Percentiles rank a stretch among this genome's conserved stretches.
These are phyloP conservation scores for Sebastes umbrosus DNA, from an alignment of 2,797 vertebrate genomes.

Conservation along the genomic window DNA sequence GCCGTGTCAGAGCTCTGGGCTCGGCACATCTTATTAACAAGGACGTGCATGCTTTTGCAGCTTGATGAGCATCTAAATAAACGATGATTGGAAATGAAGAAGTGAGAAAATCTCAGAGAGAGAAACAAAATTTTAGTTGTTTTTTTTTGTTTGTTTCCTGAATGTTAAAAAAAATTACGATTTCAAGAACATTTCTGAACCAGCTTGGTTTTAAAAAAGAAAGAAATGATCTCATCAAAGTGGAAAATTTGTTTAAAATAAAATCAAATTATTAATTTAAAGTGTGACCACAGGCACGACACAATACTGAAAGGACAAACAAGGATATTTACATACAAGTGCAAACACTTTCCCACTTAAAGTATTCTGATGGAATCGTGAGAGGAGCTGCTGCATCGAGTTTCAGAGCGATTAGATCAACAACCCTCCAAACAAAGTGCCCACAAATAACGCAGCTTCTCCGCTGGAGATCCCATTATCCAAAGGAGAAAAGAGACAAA, in stretches of 20 bases:
- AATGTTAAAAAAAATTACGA: neutral
- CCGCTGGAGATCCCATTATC: constrained; percentile 12
- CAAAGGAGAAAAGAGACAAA: constrained; percentile 8
- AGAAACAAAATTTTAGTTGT: rapidly evolving
- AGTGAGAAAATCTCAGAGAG: neutral
- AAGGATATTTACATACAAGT: neutral
- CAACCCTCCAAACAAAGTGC: constrained; percentile 31
- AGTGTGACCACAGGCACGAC: neutral
- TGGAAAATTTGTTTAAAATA: neutral
- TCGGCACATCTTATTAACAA: neutral
- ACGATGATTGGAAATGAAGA: neutral
- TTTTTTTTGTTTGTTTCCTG: no score
- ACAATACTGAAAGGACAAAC: neutral
- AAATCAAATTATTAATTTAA: neutral
- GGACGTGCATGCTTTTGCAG: neutral
- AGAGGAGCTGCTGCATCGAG: neutral
- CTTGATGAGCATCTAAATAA: neutral
- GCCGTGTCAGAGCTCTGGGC: constrained; percentile 18
- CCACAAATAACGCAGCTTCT: neutral
- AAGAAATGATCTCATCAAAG: neutral
- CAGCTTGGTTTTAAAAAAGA: neutral
- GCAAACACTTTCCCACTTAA: constrained; percentile 13
- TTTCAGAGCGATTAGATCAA: constrained; percentile 38
- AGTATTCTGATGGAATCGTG: neutral
- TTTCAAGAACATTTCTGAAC: neutral